Evolutionary conservation across 2,888 invertebrate species (phyloP).

Genomic region (Yponomeuta evonymella): DNA sequence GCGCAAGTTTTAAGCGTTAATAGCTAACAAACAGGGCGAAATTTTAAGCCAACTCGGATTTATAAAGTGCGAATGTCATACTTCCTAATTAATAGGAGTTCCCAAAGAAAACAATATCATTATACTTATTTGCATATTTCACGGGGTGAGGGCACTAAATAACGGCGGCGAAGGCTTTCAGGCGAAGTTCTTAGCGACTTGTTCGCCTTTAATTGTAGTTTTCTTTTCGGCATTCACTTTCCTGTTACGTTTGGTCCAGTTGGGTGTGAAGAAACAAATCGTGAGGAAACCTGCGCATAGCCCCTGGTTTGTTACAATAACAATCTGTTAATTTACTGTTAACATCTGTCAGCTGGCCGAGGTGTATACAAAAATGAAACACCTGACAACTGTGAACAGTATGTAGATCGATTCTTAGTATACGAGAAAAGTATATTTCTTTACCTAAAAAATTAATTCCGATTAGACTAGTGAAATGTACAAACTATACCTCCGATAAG

Average conservation of each 20-base stretch:
- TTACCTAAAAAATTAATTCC: too few relatives aligned
- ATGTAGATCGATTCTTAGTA: too few relatives aligned
- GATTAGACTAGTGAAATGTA: too few relatives aligned
- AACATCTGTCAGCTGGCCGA: too few relatives aligned
- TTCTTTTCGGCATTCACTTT: neutral
- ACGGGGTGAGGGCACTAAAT: constrained; percentile 34
- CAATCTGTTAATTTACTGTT: too few relatives aligned
- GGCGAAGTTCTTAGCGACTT: neutral
- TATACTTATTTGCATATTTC: constrained; percentile 64
- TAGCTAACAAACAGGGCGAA: constrained; percentile 14
- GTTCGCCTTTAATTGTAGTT: neutral
- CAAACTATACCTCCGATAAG: too few relatives aligned
- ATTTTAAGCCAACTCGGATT: constrained; percentile 15
- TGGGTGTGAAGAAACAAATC: too few relatives aligned
- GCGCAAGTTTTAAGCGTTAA: constrained; percentile 16
- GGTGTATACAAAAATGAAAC: too few relatives aligned
- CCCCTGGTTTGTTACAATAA: too few relatives aligned
- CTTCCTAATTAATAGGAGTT: constrained; percentile 74
- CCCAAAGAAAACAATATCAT: constrained; percentile 75
- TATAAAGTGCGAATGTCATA: constrained; percentile 64
- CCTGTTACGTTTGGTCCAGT: neutral
- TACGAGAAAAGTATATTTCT: too few relatives aligned
- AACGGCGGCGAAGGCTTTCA: constrained; percentile 44
- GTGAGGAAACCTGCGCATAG: too few relatives aligned
- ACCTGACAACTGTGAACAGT: too few relatives aligned